Percentiles rank a stretch among this genome's conserved stretches.
Conservation (phyloP, 1,140 invertebrate species). For the Solen grandis region DNA sequence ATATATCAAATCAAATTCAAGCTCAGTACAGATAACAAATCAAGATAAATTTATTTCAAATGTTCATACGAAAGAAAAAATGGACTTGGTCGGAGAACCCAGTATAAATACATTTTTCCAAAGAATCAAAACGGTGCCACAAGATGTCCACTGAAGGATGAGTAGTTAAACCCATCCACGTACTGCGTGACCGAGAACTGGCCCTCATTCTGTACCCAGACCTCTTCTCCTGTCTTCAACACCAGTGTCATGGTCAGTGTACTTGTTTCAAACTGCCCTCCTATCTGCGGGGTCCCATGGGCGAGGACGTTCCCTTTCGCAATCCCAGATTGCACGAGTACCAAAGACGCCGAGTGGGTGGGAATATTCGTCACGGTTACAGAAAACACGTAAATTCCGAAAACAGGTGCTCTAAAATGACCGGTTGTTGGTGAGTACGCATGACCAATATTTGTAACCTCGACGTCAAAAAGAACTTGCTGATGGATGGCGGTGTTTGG, state of each 20-base stretch:
- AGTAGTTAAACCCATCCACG: slow-evolving; percentile 4
- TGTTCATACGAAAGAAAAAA: no score
- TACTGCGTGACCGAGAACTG: slow-evolving; percentile 7
- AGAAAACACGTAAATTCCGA: slow-evolving; percentile 17
- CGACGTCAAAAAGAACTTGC: slow-evolving; percentile 2
- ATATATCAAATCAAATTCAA: no score
- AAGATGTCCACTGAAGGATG: neutral
- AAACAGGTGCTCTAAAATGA: slow-evolving; percentile 4
- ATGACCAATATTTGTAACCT: slow-evolving; percentile 15
- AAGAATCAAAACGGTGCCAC: no score
- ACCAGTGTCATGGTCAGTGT: neutral
- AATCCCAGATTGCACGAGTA: neutral
- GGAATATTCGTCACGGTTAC: slow-evolving; percentile 8
- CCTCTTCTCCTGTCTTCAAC: neutral
- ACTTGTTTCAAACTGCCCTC: neutral
- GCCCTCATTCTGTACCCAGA: slow-evolving; percentile 9
- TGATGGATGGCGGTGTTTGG: neutral
- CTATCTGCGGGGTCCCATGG: neutral
- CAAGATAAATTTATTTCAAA: no score
- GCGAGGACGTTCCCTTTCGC: neutral
- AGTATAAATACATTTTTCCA: no score
- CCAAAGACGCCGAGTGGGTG: neutral
- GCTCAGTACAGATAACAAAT: no score
- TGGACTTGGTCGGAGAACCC: no score
- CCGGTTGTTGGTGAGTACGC: neutral